Evolutionary conservation across 2,113 vertebrate species (phyloP).

Genomic region (Larimichthys polyactis): DNA sequence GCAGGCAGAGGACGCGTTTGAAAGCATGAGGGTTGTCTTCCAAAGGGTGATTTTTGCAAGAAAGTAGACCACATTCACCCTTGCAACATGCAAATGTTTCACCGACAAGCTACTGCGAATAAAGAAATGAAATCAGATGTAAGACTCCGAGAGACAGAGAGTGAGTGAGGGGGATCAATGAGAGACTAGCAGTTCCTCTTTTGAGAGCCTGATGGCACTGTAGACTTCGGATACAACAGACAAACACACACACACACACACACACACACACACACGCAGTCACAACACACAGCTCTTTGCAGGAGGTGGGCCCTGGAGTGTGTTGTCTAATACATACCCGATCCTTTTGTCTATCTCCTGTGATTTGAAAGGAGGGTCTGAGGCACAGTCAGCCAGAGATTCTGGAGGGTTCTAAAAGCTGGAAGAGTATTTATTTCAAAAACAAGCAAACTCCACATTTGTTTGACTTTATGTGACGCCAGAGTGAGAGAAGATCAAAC

Average conservation of each 20-base stretch:
- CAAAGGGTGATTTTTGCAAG: background rate
- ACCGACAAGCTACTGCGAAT: slow-evolving; percentile 25
- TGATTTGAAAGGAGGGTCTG: slow-evolving; percentile 24
- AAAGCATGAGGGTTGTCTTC: background rate
- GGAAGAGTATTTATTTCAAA: slow-evolving; percentile 31
- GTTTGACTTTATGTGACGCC: slow-evolving; percentile 6
- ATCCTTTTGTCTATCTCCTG: slow-evolving; percentile 40
- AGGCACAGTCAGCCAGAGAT: slow-evolving; percentile 7
- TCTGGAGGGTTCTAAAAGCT: slow-evolving; percentile 4
- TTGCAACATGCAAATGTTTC: slow-evolving; percentile 11
- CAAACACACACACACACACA: slow-evolving; percentile 30
- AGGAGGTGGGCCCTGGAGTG: slow-evolving; percentile 23
- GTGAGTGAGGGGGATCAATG: background rate
- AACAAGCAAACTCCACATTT: background rate
- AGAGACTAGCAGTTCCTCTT: slow-evolving; percentile 70
- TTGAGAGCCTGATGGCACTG: slow-evolving; percentile 82
- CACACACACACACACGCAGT: background rate
- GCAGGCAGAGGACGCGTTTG: background rate
- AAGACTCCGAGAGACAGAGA: slow-evolving; percentile 30
- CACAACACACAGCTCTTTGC: slow-evolving; percentile 6
- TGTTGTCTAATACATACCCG: slow-evolving; percentile 47
- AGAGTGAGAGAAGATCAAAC: slow-evolving; percentile 13
- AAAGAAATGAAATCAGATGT: slow-evolving; percentile 40
- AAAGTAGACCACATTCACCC: background rate
- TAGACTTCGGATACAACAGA: slow-evolving; percentile 70